phyloP scores from a whole-genome alignment of 2,113 vertebrate genomes.

The Gila orcuttii region DNA sequence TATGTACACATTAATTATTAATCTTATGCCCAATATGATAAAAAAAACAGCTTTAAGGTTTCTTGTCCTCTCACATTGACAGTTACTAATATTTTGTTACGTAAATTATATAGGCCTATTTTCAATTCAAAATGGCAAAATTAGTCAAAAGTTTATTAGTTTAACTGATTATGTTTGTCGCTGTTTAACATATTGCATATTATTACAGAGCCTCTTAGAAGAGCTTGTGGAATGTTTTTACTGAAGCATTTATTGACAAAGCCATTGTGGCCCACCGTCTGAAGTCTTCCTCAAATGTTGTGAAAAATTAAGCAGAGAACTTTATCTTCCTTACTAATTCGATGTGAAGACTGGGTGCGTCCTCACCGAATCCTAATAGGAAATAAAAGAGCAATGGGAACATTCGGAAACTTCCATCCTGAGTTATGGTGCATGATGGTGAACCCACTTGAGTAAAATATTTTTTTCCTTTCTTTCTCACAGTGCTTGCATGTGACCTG shows the following conservation, averaged over 20 bases:
- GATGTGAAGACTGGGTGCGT: background rate
- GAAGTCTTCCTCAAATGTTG: background rate
- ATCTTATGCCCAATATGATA: no score
- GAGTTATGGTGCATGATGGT: constrained; percentile 31
- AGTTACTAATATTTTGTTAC: no score
- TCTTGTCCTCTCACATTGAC: no score
- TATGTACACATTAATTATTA: no score
- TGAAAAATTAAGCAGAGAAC: background rate
- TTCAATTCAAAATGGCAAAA: no score
- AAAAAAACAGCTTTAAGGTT: no score
- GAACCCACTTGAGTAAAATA: background rate
- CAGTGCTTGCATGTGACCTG: background rate
- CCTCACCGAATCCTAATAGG: background rate
- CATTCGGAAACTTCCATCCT: constrained; percentile 17
- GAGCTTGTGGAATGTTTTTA: constrained; percentile 27
- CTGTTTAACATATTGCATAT: background rate
- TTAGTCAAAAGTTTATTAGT: no score
- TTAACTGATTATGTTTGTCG: no score
- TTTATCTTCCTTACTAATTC: background rate
- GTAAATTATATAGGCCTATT: no score
- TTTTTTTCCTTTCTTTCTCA: background rate
- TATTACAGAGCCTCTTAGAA: constrained; percentile 22
- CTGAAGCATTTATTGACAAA: constrained; percentile 20
- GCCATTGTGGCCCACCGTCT: background rate
- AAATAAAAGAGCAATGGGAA: background rate